Evolutionary conservation across 2,113 vertebrate genomes (phyloP), one percentile per base, ranked within the genome.

Genomic region (Proteles cristata): DNA sequence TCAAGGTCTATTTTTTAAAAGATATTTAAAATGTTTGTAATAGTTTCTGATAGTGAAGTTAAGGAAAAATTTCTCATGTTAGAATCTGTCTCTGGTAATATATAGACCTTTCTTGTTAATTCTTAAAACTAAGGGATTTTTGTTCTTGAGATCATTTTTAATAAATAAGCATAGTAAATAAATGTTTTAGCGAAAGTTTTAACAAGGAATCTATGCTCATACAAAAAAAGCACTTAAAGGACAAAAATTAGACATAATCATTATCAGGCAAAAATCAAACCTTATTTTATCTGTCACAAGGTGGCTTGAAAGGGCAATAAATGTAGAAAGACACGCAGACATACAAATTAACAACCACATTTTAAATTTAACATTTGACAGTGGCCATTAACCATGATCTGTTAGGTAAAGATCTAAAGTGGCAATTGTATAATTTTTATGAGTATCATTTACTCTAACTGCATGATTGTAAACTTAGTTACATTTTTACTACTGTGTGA

Each of bases 261-360:
- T 96, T 83, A 88, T 92, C 31, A 89, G 21, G 15, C 11, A 86
- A 94, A 92, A 86, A 88, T 48, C 39, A 76, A 82, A 28, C 2
- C 79, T 85, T 17, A 66, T 93, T 88, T 84, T 48, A 39, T 69
- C 88, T 88, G 93, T 96, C 97, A 97, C 97, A 97, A 98, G 97
- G 96, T 93, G 97, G 97, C 96, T 93, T 87, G 26, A 5, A 76
- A 94, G 88, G 85, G 55, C 92, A 97, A 96, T 68, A 97, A 94
- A 97, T 83, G 23, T 65, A 55, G 87, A 77, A 73, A 33, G 23
- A 86, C 16, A 63, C 2, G 15, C 53, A 88, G 33, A 7, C 33
- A 9, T 55, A 31, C 12, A 63, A 43, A 23, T 55, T 81, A 77
- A 63, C 21, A 76, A 25, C 11, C n/a, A 31, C 31, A 11, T 84